Base-by-base conservation (phyloP, 2,888 invertebrate species). In the Agonopterix arenella region DNA sequence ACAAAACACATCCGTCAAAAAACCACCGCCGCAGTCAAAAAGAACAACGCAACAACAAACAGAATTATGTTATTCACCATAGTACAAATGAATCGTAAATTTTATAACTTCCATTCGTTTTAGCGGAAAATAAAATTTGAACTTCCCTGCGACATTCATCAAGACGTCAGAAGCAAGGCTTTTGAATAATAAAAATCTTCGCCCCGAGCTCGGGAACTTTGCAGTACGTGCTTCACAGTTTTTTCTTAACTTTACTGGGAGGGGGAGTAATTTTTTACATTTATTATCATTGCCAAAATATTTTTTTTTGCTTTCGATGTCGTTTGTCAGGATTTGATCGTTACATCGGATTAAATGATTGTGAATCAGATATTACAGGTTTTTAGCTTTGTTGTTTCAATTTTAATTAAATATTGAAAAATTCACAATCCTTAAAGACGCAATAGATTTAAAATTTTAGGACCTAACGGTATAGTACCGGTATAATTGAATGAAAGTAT, bases 141-240 rank as follows among this genome's bases (percentile, higher is more conserved):
- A 83, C 71, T 82, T 78, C 78, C 73, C 77, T 78, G 73, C 69
- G 78, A 74, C 84, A 84, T 85, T 84, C 80, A 84, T 85, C 84
- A 84, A 73, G 75, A 73, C 80, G 82, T 84, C 82, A 76, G 59
- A 73, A 68, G 73, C 79, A 79, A 76, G 73, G 73, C 78, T 77
- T 82, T 79, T 84, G 82, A 84, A 84, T 84, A 83, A 83, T 83
- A 80, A 82, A 81, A 81, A 73, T 69, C 64, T 67, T 72, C 61
- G 52, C 46, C 44, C 18, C 43, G n/a, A 2, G 45, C 40, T 4
- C 2, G 13, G n/a, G 43, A 46, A 44, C 41, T 49, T 45, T 40
- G 11, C 43, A 28, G 43, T 11, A 11, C 43, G 45, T 13, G 45
- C 11, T 8, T 37, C 38, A 28, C 40, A 10, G 18, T 49, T 52